Evolutionary conservation across 2,797 vertebrate species (phyloP), one percentile per base, ranked within the genome.

Genomic region (Erethizon dorsatum): DNA sequence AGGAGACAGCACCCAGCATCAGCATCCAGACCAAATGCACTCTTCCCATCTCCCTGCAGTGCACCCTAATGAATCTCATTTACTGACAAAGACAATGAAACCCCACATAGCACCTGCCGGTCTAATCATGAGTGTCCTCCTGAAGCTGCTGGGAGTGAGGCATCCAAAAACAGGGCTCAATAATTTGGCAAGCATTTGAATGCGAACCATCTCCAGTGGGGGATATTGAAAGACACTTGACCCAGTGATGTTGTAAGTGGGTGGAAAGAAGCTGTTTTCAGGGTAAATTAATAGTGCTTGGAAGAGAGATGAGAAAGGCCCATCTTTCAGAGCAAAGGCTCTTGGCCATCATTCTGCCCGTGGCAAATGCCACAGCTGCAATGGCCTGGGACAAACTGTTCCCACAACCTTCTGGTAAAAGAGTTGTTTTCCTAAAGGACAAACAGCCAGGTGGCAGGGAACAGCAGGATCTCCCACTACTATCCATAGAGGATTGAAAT

Each of bases 21-120:
- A 86, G 97, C 61, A 86, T 92, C 96, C 85, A 45, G 41, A 91
- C 92, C 56, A 65, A 97, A 65, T 75, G 10, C 31, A n/a, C 47
- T 41, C 95, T n/a, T 82, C 80, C 78, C 71, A 31, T 33, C 28
- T 3, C 22, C 52, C 85, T 73, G 95, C 0, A 22, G 94, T 63
- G 63, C 71, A 56, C 96, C 96, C 98, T 95, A 96, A 95, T 96
- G 91, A 98, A 88, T 54, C 52, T 69, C 0, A 0, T 86, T 47
- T 80, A 56, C 93, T 92, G 94, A 80, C 83, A 56, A 89, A 97
- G 83, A 97, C 97, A 97, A 57, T 83, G 91, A 89, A 87, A 82
- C 59, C 24, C 75, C 83, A 73, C 28, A 18, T 31, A 97, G 88
- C 87, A 96, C 95, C 97, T 97, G 92, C 37, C 24, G 57, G 61